A percentile compares a stretch with the other conserved stretches of the same genome.
These are phyloP conservation scores for Phataginus tricuspis DNA, from an alignment of 2,797 vertebrate genomes.

Conservation along the genomic window DNA sequence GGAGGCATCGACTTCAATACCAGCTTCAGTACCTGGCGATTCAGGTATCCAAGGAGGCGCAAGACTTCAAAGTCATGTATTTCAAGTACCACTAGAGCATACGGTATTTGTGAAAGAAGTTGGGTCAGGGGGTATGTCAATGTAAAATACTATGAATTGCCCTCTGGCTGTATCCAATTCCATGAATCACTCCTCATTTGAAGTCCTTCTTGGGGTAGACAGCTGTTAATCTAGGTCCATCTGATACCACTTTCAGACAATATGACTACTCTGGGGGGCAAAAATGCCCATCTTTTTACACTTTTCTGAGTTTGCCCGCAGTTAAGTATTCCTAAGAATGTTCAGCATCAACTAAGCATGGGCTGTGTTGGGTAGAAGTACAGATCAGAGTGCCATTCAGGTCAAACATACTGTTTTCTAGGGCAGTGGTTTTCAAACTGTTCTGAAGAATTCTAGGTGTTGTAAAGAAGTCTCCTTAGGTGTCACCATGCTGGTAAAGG, in stretches of 20 bases:
- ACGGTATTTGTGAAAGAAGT: constrained; percentile 27
- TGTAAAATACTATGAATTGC: neutral
- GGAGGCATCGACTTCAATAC: constrained; percentile 57
- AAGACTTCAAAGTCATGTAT: constrained; percentile 59
- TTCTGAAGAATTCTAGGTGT: constrained; percentile 60
- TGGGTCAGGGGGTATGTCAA: constrained; percentile 45
- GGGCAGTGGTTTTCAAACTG: constrained; percentile 70
- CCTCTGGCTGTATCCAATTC: constrained; percentile 40
- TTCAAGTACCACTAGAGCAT: constrained; percentile 68
- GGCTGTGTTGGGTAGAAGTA: constrained; percentile 41
- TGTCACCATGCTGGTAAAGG: constrained; percentile 60
- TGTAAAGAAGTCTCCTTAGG: constrained; percentile 65
- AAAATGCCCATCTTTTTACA: constrained; percentile 55
- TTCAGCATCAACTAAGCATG: constrained; percentile 51
- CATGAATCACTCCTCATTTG: constrained; percentile 7
- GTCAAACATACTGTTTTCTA: constrained; percentile 54
- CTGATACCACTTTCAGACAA: constrained; percentile 45
- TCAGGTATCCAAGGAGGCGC: constrained; percentile 37
- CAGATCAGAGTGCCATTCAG: constrained; percentile 43
- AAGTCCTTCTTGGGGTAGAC: constrained; percentile 17
- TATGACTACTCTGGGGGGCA: neutral
- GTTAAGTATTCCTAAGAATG: constrained; percentile 30
- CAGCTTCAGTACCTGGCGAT: constrained; percentile 50
- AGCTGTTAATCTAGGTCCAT: constrained; percentile 52
- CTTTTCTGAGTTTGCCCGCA: constrained; percentile 13